Percentiles rank a stretch among this genome's conserved stretches.
Conservation (phyloP, 2,113 vertebrate species). For the Delphinapterus leucas region DNA sequence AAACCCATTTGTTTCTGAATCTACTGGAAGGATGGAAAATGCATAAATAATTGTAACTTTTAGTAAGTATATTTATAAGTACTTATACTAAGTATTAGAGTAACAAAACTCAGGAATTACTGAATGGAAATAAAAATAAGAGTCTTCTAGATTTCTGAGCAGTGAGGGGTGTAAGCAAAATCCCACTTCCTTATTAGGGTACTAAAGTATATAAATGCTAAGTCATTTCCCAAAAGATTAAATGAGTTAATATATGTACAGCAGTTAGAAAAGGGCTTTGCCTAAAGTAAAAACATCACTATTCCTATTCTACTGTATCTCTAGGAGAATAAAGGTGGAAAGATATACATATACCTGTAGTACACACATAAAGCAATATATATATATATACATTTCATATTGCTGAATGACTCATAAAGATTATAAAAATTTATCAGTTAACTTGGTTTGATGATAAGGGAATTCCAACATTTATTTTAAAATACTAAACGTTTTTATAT, state of each 20-base stretch:
- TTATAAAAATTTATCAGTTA: background rate
- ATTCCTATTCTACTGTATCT: background rate
- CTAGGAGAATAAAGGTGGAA: background rate
- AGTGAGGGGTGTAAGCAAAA: background rate
- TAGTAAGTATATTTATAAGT: background rate
- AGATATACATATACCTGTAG: background rate
- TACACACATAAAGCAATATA: background rate
- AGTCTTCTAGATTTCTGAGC: background rate
- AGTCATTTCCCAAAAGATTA: background rate
- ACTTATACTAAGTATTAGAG: background rate
- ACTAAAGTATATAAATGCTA: background rate
- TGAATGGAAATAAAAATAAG: background rate
- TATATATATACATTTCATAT: background rate
- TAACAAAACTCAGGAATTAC: background rate
- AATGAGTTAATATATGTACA: background rate
- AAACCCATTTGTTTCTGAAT: background rate
- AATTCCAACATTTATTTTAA: background rate
- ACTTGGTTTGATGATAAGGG: background rate
- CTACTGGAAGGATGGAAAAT: background rate
- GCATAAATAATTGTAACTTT: background rate
- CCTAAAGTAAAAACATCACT: background rate
- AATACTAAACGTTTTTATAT: background rate
- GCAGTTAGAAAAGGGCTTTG: background rate
- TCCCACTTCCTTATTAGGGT: background rate
- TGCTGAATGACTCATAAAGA: background rate